Evolutionary conservation across 2,113 vertebrate species (phyloP), one percentile per base, ranked within the genome.

Genomic region (Platichthys flesus): DNA sequence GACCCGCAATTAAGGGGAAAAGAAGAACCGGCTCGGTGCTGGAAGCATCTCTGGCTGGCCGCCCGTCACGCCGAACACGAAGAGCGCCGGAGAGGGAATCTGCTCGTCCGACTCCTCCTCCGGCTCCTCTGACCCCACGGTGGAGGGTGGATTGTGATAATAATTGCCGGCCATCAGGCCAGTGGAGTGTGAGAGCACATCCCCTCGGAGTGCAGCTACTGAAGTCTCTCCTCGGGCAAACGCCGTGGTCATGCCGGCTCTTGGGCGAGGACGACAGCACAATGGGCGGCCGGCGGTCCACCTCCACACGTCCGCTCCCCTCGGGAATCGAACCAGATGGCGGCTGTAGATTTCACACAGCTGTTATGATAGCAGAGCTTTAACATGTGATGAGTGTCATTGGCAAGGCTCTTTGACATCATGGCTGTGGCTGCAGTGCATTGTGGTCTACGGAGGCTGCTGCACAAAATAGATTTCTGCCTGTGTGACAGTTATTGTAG

Each of bases 161-260:
- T 92, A 91, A 92, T 93, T 89, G 80, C 78, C 10, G 72, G 71
- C 87, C 89, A 87, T 93, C 89, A 91, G 89, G 89, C 83, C 85
- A 85, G 62, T 76, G 81, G 77, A 83, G 89, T 91, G 83, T 88
- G 90, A 91, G 91, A 86, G 89, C 88, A 86, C 89, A 85, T 70
- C 72, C 89, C 87, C 89, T 88, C 88, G 88, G 90, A 89, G 79
- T 66, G 63, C 18, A 21, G 83, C 84, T 90, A 90, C 73, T 63
- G 68, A 74, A 83, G 57, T 74, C 80, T 65, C 67, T 86, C 76
- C 69, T 84, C 82, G 35, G 83, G 78, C 79, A 42, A 8, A 75
- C 24, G 52, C 72, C 75, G 26, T 23, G 77, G 78, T 63, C 26
- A 42, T 64, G 87, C 67, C 76, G 76, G 74, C 85, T 82, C 76